A percentile compares a stretch with the other conserved stretches of the same genome.
These are phyloP conservation scores for Mongoloraphidia duomilia DNA, from an alignment of 2,888 invertebrate genomes.

Conservation along the genomic window DNA sequence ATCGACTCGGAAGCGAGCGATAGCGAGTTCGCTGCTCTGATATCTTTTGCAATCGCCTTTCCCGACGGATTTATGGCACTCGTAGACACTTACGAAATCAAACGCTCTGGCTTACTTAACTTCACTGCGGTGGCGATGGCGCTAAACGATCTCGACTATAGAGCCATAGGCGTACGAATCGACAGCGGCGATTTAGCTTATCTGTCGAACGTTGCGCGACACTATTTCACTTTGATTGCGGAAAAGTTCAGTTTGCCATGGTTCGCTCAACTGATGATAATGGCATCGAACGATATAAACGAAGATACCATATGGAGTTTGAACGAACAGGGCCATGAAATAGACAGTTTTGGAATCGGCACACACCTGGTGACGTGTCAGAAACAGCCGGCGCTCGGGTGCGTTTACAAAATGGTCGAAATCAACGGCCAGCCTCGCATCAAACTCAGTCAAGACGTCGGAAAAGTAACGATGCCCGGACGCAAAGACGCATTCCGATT, in stretches of 20 bases:
- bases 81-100: slow-evolving; percentile 97
- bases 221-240: slow-evolving; percentile 65
- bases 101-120: slow-evolving; percentile 91
- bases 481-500: slow-evolving; percentile 67
- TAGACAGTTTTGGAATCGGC: slow-evolving; percentile 91
- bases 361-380: slow-evolving; percentile 98
- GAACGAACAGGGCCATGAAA: slow-evolving; percentile 91
- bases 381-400: slow-evolving; percentile 91
- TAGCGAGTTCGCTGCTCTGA: slow-evolving; percentile 90
- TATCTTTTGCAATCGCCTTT: slow-evolving; percentile 86
- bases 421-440: slow-evolving; percentile 81
- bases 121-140: slow-evolving; percentile 92
- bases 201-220: slow-evolving; percentile 71
- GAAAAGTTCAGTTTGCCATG: slow-evolving; percentile 60
- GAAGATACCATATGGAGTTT: slow-evolving; percentile 95
- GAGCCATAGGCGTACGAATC: slow-evolving; percentile 78
- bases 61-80: slow-evolving; percentile 88
- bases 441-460: slow-evolving; percentile 92
- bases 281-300: slow-evolving; percentile 97
- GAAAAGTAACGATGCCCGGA: slow-evolving; percentile 95
- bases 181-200: slow-evolving; percentile 97
- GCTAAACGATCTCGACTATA: slow-evolving; percentile 77
- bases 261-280: slow-evolving; percentile 78
- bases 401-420: slow-evolving; percentile 95
- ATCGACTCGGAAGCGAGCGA: slow-evolving; percentile 76